Conservation (phyloP, 2,797 vertebrate species). For the Siniperca obscura region DNA sequence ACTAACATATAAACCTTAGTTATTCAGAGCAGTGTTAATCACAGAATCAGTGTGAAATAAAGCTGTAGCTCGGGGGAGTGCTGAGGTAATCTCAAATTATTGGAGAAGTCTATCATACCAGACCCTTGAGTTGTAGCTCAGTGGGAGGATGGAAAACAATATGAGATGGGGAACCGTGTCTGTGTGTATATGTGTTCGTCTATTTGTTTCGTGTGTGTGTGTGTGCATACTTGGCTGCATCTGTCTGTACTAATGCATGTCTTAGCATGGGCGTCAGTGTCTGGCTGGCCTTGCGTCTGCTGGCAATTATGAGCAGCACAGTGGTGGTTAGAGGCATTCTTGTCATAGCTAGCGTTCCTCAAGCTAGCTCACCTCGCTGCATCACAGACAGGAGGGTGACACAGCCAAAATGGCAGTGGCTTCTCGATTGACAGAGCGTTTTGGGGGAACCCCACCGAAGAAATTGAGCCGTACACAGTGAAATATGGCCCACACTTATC, state of each 20-base stretch:
- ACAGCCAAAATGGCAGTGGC: slow-evolving; percentile 45
- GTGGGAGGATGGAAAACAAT: slow-evolving; percentile 74
- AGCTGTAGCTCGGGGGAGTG: slow-evolving; percentile 41
- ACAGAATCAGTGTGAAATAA: slow-evolving; percentile 43
- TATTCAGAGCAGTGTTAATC: slow-evolving; percentile 37
- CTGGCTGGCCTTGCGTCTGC: slow-evolving; percentile 66
- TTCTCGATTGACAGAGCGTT: slow-evolving; percentile 5
- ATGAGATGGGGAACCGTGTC: slow-evolving; percentile 34
- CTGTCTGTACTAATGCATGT: slow-evolving; percentile 69
- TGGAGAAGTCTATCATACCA: slow-evolving; percentile 70
- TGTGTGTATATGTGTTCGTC: slow-evolving; percentile 18
- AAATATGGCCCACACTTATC: background rate
- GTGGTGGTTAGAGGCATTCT: slow-evolving; percentile 59
- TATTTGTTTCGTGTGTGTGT: slow-evolving; percentile 15
- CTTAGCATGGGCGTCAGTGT: slow-evolving; percentile 72
- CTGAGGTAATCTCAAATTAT: slow-evolving; percentile 68
- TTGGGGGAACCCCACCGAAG: slow-evolving; percentile 33
- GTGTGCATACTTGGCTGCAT: slow-evolving; percentile 64
- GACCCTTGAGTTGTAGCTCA: slow-evolving; percentile 66
- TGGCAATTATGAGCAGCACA: slow-evolving; percentile 65
- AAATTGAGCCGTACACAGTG: background rate
- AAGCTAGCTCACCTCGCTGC: slow-evolving; percentile 45
- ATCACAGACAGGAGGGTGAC: slow-evolving; percentile 57
- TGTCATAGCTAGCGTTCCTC: slow-evolving; percentile 62
- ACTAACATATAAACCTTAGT: slow-evolving; percentile 17